A percentile compares a stretch with the other conserved stretches of the same genome.
These are phyloP conservation scores for Platygyra sinensis DNA, from an alignment of 64 coral and sea anemone genomes.

Conservation along the genomic window DNA sequence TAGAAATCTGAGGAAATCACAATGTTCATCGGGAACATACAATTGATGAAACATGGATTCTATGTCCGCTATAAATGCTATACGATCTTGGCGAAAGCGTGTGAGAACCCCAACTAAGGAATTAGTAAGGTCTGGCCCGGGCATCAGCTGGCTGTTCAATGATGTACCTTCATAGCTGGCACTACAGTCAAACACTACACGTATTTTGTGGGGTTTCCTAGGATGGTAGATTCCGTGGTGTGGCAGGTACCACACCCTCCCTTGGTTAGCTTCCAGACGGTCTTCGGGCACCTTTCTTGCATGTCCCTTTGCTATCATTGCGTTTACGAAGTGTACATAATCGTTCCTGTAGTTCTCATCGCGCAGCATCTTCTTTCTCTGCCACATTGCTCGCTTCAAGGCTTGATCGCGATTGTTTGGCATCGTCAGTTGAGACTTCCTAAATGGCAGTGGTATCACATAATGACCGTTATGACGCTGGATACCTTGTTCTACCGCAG, in stretches of 20 bases:
- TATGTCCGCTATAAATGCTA: constrained; percentile 60
- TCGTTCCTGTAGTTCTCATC: background rate
- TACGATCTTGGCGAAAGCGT: constrained; percentile 48
- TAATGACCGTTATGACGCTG: no score
- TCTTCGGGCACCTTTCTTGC: background rate
- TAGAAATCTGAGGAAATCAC: constrained; percentile 50
- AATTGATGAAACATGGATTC: constrained; percentile 63
- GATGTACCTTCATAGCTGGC: constrained; percentile 42
- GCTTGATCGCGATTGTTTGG: no score
- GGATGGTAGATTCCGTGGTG: constrained; percentile 66
- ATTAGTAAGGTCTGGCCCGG: constrained; percentile 65
- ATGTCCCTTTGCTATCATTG: background rate
- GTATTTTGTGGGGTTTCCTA: no score
- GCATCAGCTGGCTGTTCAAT: constrained; percentile 49
- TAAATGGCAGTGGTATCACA: no score
- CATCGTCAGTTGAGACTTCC: no score
- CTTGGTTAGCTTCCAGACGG: background rate
- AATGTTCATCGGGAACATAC: constrained; percentile 33
- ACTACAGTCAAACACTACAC: constrained; percentile 68
- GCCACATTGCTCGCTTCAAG: no score
- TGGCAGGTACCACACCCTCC: constrained; percentile 62
- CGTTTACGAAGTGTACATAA: background rate
- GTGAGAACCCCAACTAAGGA: constrained; percentile 43
- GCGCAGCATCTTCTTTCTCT: no score
- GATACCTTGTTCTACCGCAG: no score